Conservation (phyloP, 2,888 invertebrate genomes). For the Capitulum mitella region DNA sequence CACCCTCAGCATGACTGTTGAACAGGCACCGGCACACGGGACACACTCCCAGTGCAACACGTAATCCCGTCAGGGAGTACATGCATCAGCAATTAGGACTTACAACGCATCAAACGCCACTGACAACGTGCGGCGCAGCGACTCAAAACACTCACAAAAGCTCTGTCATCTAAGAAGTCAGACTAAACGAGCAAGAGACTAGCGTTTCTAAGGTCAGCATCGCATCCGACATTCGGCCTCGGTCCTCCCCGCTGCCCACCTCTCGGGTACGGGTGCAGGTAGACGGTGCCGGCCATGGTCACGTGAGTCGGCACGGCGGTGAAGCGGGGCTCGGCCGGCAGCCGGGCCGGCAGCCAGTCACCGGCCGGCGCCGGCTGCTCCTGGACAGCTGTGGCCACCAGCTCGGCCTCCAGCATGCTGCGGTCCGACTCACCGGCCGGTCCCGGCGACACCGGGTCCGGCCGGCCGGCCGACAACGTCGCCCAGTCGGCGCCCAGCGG, state of each 20-base stretch:
- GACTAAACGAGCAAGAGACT: no score
- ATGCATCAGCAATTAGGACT: background rate
- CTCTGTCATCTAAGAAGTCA: no score
- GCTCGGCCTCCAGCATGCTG: constrained; percentile 1
- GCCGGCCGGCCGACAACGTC: constrained; percentile 37
- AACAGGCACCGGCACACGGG: background rate
- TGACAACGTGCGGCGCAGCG: no score
- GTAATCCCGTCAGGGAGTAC: background rate
- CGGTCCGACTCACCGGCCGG: constrained; percentile 29
- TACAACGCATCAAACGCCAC: no score
- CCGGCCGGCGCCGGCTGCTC: constrained; percentile 43
- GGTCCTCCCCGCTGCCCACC: constrained; percentile 32
- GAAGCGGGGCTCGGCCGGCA: constrained; percentile 51
- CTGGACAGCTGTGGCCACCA: constrained; percentile 27
- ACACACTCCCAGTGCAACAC: background rate
- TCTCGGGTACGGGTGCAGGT: constrained; percentile 37
- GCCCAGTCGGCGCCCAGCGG: constrained; percentile 22
- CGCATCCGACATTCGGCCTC: background rate
- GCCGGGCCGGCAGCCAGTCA: constrained; percentile 56
- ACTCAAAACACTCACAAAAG: no score
- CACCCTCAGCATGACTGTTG: no score
- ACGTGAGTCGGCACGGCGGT: constrained; percentile 57
- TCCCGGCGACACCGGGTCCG: constrained; percentile 27
- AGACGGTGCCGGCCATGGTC: constrained; percentile 45
- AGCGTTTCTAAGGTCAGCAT: no score